Percentiles rank a stretch among this genome's conserved stretches.
Conservation (phyloP, 2,113 vertebrate species). For the Pogonocichla stellata region DNA sequence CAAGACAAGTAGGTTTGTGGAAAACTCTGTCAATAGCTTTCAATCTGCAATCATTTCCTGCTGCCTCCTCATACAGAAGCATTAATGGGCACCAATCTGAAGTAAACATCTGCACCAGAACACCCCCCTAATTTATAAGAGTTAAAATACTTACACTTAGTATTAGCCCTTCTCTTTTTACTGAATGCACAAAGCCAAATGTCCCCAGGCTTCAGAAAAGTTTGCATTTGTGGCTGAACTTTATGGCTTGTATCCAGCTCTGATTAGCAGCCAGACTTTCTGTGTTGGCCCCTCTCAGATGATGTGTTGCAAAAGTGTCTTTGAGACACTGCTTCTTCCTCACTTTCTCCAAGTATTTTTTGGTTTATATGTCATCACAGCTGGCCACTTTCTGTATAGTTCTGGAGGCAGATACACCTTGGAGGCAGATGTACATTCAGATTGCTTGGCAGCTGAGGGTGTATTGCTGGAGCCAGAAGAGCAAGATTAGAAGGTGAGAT, state of each 20-base stretch:
- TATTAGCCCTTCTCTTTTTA: neutral
- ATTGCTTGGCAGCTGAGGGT: conserved; percentile 41
- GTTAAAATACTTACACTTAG: neutral
- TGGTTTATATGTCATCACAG: conserved; percentile 47
- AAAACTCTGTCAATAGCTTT: neutral
- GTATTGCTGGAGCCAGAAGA: conserved; percentile 27
- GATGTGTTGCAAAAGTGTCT: neutral
- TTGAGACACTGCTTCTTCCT: neutral
- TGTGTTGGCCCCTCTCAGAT: conserved; percentile 28
- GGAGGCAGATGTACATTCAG: conserved; percentile 45
- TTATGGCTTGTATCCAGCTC: conserved; percentile 30
- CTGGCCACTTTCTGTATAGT: conserved; percentile 1
- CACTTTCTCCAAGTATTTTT: conserved; percentile 38
- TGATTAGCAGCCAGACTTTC: conserved; percentile 7
- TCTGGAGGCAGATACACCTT: conserved; percentile 41
- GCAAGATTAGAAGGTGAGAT: conserved; percentile 54
- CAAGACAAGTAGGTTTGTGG: neutral
- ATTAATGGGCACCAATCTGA: neutral
- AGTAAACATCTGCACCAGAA: neutral
- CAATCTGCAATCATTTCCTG: neutral
- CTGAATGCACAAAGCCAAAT: neutral
- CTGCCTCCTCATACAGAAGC: neutral
- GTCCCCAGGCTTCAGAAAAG: conserved; percentile 8
- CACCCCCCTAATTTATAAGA: neutral
- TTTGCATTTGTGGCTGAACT: conserved; percentile 39